A percentile compares a stretch with the other conserved stretches of the same genome.
Evolutionary conservation across 2,888 invertebrate genomes (phyloP).

Genomic region (Melikaiella ostensackeni): DNA sequence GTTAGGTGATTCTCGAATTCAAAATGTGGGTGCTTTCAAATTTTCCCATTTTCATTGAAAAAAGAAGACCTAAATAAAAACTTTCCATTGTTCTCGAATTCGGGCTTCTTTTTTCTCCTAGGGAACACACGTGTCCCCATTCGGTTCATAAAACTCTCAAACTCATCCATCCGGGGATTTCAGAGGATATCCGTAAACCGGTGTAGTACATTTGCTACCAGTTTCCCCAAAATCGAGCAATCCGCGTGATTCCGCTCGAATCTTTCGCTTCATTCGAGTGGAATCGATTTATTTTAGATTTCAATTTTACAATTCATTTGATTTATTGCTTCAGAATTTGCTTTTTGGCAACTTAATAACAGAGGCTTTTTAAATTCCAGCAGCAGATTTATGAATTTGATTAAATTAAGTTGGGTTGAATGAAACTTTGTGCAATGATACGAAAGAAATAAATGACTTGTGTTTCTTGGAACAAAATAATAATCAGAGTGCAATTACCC

Average conservation of each 20-base stretch:
- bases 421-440: slow-evolving; percentile 2
- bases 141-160: slow-evolving; percentile 26
- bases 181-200: slow-evolving; percentile 10
- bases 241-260: slow-evolving; percentile 2
- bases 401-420: not conserved
- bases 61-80: not conserved
- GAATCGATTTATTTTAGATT: not conserved
- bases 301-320: not conserved
- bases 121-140: not conserved
- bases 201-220: slow-evolving; percentile 18
- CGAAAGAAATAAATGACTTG: slow-evolving; percentile 8
- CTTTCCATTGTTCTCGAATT: not conserved
- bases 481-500: slow-evolving; percentile 28
- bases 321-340: not conserved
- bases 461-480: slow-evolving; percentile 12
- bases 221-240: slow-evolving; percentile 1
- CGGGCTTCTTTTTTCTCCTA: not conserved
- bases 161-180: slow-evolving; percentile 31
- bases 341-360: not conserved
- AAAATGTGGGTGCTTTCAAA: no score
- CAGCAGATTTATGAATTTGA: not conserved
- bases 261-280: not conserved
- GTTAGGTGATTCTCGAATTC: no score
- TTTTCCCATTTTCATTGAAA: not conserved
- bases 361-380: no score